Evolutionary conservation across 2,888 invertebrate genomes (phyloP), one percentile per base, ranked within the genome.

Genomic region (Troides helena): DNA sequence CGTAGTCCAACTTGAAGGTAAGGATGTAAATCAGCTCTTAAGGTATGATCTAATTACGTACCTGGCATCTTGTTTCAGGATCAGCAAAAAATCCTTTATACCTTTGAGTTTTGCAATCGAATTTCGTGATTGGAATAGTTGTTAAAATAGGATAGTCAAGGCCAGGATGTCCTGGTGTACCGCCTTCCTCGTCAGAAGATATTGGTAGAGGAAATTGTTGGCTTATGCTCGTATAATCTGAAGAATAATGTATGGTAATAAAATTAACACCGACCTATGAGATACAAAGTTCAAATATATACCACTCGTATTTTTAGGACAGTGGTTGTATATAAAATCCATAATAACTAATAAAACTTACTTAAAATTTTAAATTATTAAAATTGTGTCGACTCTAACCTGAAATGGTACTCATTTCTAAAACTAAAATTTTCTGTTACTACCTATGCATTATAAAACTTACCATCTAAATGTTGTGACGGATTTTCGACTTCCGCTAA

Each of bases 71-170:
- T 8, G 97, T 97, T 77, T 96, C 96, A 17, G 97, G 96, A 88
- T 98, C 97, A 4, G 97, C 97, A 79, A 97, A 97, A 89, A 97
- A 98, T 71, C 97, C 97, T 80, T 97, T 97, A 86, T 98, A 97
- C 36, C 97, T 93, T 82, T 98, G 97, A 72, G 96, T 94, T 78
- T 96, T 96, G 86, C 97, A 98, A 80, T 95, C 95, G 83, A 97
- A 97, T 74, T 90, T 93, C 0, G 97, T 97, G 71, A 93, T 91
- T 0, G 97, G 97, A 71, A 97, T 97, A 46, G 91, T 93, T 0
- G 95, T 94, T 65, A 96, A 94, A 43, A 94, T 95, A 0, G 97
- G 97, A 86, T 97, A 98, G 88, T 98, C 97, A 10, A 96, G 90
- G 12, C 96, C 96, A 0, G 97, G 95, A 14, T 77, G 78, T 14